phyloP scores from a whole-genome alignment of 64 coral and sea anemone species.

The Stichodactyla helianthus region DNA sequence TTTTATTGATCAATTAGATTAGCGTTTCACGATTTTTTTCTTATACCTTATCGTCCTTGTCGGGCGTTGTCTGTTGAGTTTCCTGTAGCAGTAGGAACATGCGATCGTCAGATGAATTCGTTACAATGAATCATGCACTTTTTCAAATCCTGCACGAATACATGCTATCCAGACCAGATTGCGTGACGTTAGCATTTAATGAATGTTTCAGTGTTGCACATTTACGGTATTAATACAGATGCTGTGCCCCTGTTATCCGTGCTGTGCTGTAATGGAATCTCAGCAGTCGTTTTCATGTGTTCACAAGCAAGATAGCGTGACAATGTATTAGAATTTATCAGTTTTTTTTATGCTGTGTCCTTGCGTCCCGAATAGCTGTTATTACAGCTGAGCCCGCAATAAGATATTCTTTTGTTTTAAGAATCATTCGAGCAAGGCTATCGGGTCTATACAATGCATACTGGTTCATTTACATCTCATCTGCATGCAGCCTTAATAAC shows the following conservation, averaged over 20 bases:
- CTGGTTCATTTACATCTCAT: too few species aligned
- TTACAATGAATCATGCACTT: neutral
- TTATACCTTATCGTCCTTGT: slow-evolving; percentile 22
- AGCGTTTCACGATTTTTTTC: neutral
- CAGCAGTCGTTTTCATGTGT: neutral
- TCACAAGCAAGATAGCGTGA: neutral
- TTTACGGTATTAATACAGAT: too few species aligned
- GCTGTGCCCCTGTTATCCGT: neutral
- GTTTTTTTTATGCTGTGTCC: too few species aligned
- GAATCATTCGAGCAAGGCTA: too few species aligned
- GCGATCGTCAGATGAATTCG: neutral
- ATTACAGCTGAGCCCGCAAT: too few species aligned
- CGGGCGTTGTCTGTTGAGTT: neutral
- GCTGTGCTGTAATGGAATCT: neutral
- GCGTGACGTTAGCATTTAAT: too few species aligned
- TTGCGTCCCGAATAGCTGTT: too few species aligned
- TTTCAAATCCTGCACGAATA: neutral
- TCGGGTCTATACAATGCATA: too few species aligned
- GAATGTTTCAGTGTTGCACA: too few species aligned
- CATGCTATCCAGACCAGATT: too few species aligned
- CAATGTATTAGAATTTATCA: neutral
- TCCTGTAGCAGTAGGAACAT: slow-evolving; percentile 11
- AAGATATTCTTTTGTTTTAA: too few species aligned
- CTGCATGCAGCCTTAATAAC: too few species aligned
- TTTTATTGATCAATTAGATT: neutral